A percentile compares a stretch with the other conserved stretches of the same genome.
phyloP scores from a whole-genome alignment of 1,140 invertebrate species.

The Periplaneta americana region DNA sequence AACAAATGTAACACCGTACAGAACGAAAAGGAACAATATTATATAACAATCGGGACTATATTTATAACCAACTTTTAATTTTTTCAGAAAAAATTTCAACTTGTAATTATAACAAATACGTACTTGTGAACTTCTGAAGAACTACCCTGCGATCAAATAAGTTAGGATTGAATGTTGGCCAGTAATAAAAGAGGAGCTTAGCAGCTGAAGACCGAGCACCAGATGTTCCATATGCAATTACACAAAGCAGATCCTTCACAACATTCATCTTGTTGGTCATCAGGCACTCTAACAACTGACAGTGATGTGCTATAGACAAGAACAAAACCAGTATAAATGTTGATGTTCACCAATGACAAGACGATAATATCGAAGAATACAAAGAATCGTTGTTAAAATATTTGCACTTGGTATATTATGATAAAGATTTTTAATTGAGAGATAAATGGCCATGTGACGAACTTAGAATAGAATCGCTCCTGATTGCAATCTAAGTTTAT shows the following conservation, averaged over 20 bases:
- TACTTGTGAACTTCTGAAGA: slow-evolving; percentile 85
- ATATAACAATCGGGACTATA: no score
- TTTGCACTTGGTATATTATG: no score
- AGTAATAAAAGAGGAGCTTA: slow-evolving; percentile 97
- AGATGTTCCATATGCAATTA: slow-evolving; percentile 94
- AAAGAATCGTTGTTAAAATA: no score
- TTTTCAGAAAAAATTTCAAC: no score
- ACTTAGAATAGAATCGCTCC: no score
- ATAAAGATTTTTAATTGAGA: no score
- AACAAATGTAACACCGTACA: no score
- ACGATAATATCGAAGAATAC: no score
- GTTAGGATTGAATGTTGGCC: slow-evolving; percentile 96
- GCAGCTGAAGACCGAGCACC: slow-evolving; percentile 86
- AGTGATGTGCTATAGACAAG: slow-evolving; percentile 73
- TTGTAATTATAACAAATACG: slow-evolving; percentile 35
- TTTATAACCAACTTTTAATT: not conserved
- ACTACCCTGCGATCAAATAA: slow-evolving; percentile 85
- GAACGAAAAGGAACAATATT: no score
- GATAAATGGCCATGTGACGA: no score
- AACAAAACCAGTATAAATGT: not conserved
- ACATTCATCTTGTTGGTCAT: slow-evolving; percentile 88
- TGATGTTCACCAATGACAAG: no score
- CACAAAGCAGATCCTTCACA: slow-evolving; percentile 89
- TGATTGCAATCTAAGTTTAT: no score
- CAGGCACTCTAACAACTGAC: slow-evolving; percentile 89